Percentiles rank a stretch among this genome's conserved stretches.
Conservation (phyloP, 2,888 invertebrate species). For the Trachelus stipa region DNA sequence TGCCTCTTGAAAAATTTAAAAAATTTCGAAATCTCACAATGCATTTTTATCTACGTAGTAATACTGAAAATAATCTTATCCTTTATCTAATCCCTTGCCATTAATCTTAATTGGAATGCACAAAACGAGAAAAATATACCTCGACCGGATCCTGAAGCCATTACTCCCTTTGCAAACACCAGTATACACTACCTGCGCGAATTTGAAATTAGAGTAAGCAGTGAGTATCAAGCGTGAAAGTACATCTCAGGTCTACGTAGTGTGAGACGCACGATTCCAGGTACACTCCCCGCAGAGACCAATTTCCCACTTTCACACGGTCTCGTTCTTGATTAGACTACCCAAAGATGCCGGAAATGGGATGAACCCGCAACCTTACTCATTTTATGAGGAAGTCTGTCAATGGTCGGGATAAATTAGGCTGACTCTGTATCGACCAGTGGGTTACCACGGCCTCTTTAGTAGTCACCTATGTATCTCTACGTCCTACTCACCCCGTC, state of each 20-base stretch:
- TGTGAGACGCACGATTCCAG: background rate
- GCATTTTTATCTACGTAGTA: background rate
- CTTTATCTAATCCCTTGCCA: background rate
- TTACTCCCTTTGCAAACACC: background rate
- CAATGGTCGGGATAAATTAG: slow-evolving; percentile 1
- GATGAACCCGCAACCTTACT: background rate
- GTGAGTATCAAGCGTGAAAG: background rate
- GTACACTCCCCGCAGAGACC: background rate
- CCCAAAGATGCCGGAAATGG: background rate
- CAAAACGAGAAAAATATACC: background rate
- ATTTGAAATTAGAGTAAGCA: background rate
- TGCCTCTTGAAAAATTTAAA: no score
- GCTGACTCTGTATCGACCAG: slow-evolving; percentile 4
- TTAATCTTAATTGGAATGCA: background rate
- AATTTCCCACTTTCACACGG: background rate
- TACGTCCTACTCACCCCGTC: background rate
- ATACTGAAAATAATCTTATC: background rate
- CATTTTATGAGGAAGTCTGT: background rate
- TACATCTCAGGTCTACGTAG: background rate
- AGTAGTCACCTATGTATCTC: background rate
- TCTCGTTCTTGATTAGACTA: background rate
- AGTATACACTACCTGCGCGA: background rate
- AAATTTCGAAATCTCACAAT: background rate
- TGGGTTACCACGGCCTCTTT: background rate
- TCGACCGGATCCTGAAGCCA: background rate